Conservation (phyloP, 1,140 invertebrate genomes). For the Tenebrio molitor region DNA sequence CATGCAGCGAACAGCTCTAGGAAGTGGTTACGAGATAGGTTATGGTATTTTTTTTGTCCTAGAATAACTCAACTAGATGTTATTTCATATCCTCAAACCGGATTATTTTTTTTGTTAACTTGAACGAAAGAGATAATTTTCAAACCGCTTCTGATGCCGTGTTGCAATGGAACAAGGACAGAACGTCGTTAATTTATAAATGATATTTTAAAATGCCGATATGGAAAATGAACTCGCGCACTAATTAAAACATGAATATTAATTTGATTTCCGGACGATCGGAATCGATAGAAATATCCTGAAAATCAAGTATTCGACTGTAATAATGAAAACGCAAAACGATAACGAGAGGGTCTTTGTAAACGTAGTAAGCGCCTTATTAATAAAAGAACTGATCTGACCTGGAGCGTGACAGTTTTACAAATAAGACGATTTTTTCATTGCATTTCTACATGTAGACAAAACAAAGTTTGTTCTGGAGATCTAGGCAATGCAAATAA, state of each 20-base stretch:
- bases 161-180: constrained; percentile 19
- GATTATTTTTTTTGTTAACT: constrained; percentile 39
- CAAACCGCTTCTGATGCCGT: constrained; percentile 30
- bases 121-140: constrained; percentile 34
- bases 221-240: constrained; percentile 18
- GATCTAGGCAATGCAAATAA: constrained; percentile 11
- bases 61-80: constrained; percentile 39
- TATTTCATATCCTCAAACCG: constrained; percentile 40
- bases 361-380: too few species aligned
- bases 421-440: constrained; percentile 26
- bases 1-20: constrained; percentile 30
- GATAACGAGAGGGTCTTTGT: too few species aligned
- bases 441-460: constrained; percentile 21
- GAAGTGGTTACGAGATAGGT: constrained; percentile 39
- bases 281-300: too few species aligned
- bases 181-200: constrained; percentile 9
- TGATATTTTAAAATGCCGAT: constrained; percentile 17
- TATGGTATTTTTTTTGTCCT: constrained; percentile 34
- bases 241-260: constrained; percentile 18
- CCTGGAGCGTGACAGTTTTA: constrained; percentile 39
- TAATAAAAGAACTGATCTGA: constrained; percentile 16
- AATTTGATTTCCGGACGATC: too few species aligned
- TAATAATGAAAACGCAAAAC: too few species aligned
- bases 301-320: too few species aligned
- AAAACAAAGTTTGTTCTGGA: constrained; percentile 1